phyloP scores from a whole-genome alignment of 2,797 vertebrate species.

The Gastrophryne carolinensis region DNA sequence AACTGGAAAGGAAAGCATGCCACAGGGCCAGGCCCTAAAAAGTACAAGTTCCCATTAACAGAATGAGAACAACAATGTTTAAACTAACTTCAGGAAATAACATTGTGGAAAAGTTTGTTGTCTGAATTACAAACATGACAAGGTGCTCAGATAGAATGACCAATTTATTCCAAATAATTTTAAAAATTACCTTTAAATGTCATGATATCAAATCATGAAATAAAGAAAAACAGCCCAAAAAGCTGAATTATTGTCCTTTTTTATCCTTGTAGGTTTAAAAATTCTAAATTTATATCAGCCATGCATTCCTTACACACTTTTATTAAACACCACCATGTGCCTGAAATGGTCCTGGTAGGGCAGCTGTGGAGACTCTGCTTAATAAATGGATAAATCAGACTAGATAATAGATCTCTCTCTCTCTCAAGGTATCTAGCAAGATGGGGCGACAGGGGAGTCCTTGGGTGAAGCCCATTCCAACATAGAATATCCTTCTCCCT shows the following conservation, averaged over 20 bases:
- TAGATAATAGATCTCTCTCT: too few relatives aligned
- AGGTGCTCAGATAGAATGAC: constrained; percentile 28
- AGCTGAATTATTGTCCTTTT: neutral
- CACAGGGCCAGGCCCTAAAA: too few relatives aligned
- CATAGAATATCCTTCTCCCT: too few relatives aligned
- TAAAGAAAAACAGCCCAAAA: neutral
- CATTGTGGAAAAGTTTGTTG: neutral
- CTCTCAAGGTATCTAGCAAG: too few relatives aligned
- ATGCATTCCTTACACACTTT: neutral
- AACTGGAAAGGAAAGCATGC: too few relatives aligned
- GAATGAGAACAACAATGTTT: too few relatives aligned
- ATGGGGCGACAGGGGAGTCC: too few relatives aligned
- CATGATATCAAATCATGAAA: constrained; percentile 35
- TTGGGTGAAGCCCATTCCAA: too few relatives aligned
- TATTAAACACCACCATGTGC: neutral
- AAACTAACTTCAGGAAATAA: too few relatives aligned
- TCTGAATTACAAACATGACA: neutral
- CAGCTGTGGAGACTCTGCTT: neutral
- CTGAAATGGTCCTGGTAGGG: neutral
- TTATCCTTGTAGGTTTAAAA: neutral
- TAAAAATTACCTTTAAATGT: constrained; percentile 24
- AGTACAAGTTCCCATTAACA: too few relatives aligned
- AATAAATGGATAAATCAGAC: neutral
- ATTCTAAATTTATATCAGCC: neutral
- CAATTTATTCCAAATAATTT: constrained; percentile 49